phyloP scores from a whole-genome alignment of 2,888 invertebrate species.

The Cacoxenus indagator region DNA sequence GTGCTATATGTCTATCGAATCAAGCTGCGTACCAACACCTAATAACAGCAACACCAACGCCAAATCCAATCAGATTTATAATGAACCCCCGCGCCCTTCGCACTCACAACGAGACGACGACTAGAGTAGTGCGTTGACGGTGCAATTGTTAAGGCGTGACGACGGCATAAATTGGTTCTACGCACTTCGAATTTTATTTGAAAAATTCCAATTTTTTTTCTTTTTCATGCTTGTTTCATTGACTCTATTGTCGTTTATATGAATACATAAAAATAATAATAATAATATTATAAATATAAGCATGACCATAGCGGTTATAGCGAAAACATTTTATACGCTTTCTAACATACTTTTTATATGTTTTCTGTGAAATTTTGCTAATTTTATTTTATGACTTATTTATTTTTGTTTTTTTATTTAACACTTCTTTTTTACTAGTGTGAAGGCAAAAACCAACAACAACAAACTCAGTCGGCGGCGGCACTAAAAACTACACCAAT shows the following conservation, averaged over 20 bases:
- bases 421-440: constrained; percentile 7
- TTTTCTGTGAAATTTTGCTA: constrained; percentile 9
- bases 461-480: background rate
- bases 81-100: background rate
- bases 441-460: background rate
- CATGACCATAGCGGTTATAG: background rate
- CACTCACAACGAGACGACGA: background rate
- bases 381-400: too few relatives aligned
- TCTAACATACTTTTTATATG: constrained; percentile 15
- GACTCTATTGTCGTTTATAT: background rate
- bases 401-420: constrained; percentile 12
- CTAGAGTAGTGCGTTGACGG: constrained; percentile 32
- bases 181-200: constrained; percentile 19
- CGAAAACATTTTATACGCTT: constrained; percentile 7
- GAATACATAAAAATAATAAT: background rate
- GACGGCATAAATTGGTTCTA: constrained; percentile 47
- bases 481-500: background rate
- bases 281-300: background rate
- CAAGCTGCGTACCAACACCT: background rate
- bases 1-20: background rate
- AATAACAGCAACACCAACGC: background rate
- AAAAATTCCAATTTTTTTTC: constrained; percentile 8
- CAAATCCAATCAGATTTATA: background rate
- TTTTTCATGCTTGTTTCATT: background rate
- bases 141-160: constrained; percentile 59